Base-by-base conservation (phyloP, 2,888 invertebrate species). In the Pomacea canaliculata region DNA sequence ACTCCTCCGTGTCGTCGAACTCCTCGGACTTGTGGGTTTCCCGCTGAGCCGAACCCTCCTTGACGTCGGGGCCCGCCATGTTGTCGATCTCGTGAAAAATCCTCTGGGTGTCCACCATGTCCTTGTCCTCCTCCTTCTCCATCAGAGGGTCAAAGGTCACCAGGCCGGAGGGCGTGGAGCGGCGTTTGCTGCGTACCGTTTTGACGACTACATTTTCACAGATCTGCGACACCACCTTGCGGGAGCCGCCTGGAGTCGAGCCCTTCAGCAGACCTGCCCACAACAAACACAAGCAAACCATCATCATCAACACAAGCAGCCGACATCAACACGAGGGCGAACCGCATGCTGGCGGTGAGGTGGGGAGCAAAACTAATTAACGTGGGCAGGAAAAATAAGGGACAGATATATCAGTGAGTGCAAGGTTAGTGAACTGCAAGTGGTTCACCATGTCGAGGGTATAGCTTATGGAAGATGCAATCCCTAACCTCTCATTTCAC, bases 1-100 rank as follows among this genome's bases (percentile, higher is more conserved):
- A 97, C 92, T 98, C 97, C 92, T 97, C 96, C 51, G 76, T 76
- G 66, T 79, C 80, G 65, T 79, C 81, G 70, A 81, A 81, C 51
- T 77, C 76, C 12, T 77, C 77, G 0, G 69, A 60, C 63, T 74
- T 68, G 68, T 68, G 67, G 48, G 67, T 7, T 13, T 19, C 23
- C n/a, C 18, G 51, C 16, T 51, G 5, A 7, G 48, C 19, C 8
- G 48, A 46, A 0, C n/a, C 69, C 46, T 51, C 12, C 56, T 48
- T 16, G n/a, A 10, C 48, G n/a, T 23, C 62, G 16, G 69, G 75
- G 70, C 60, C 69, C 49, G 74, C 60, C 74, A 74, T 74, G 62
- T 48, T 74, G 51, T 79, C 76, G 63, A 82, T 78, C 65, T 76
- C 80, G 13, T 59, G 72, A 48, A 81, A 76, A 16, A 82, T 82